phyloP scores from a whole-genome alignment of 2,113 vertebrate genomes.

The Phaethon lepturus region DNA sequence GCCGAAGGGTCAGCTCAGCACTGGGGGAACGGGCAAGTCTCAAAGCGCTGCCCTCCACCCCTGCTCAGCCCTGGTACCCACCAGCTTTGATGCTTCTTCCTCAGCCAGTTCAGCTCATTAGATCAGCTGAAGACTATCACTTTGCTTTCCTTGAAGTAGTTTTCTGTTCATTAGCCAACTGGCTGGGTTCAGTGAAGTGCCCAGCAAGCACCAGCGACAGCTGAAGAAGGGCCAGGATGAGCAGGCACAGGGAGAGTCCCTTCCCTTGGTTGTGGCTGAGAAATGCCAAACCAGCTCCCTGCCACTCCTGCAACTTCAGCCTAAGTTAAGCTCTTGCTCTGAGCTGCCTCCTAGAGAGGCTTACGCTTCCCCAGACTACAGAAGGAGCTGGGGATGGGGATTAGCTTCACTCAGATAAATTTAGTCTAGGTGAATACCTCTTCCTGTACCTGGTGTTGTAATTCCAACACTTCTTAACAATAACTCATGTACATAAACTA shows the following conservation, averaged over 20 bases:
- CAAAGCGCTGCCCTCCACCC: background rate
- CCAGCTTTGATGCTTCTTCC: background rate
- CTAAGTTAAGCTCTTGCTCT: background rate
- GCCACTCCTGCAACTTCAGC: background rate
- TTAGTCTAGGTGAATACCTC: background rate
- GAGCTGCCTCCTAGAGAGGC: background rate
- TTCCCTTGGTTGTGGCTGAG: background rate
- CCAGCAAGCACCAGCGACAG: background rate
- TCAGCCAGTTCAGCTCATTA: background rate
- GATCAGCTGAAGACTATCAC: background rate
- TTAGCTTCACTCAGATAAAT: background rate
- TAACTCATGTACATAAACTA: background rate
- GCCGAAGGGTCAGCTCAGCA: background rate
- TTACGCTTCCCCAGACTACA: background rate
- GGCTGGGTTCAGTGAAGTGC: background rate
- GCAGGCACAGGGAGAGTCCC: background rate
- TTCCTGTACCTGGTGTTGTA: background rate
- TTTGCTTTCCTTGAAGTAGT: background rate
- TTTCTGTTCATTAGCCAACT: background rate
- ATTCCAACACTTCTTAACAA: background rate
- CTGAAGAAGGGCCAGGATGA: background rate
- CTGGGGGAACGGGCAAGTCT: fast-evolving
- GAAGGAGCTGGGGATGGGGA: background rate
- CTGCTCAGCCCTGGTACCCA: background rate
- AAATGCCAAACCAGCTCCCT: background rate